phyloP scores from a whole-genome alignment of 2,888 invertebrate species.

The Ormyrus rosae region DNA sequence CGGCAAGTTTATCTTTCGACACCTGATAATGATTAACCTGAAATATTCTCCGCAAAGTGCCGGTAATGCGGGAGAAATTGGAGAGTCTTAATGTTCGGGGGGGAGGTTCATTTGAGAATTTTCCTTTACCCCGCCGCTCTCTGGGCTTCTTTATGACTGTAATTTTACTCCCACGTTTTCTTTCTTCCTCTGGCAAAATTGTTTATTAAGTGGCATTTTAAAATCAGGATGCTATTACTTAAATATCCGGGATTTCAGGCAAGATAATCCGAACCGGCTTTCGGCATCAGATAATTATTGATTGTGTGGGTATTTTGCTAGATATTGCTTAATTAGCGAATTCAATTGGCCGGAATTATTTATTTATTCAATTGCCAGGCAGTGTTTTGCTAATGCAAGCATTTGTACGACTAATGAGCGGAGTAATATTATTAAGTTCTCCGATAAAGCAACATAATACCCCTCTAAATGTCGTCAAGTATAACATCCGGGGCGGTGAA shows the following conservation, averaged over 20 bases:
- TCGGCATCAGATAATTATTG: too few relatives aligned
- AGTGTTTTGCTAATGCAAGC: too few relatives aligned
- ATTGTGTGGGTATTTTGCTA: too few relatives aligned
- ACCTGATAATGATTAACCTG: conserved; percentile 52
- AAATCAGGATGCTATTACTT: background rate
- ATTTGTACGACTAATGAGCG: conserved; percentile 30
- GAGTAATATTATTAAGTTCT: conserved; percentile 37
- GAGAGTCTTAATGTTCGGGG: conserved; percentile 41
- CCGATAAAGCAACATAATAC: conserved; percentile 41
- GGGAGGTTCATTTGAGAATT: conserved; percentile 29
- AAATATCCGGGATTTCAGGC: background rate
- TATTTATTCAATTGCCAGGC: too few relatives aligned
- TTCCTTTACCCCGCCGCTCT: background rate
- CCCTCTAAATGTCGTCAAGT: conserved; percentile 33
- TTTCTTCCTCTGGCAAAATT: conserved; percentile 13
- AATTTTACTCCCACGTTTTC: conserved; percentile 46
- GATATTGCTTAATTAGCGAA: too few relatives aligned
- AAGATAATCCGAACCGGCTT: too few relatives aligned
- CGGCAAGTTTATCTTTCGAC: conserved; percentile 49
- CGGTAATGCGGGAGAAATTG: conserved; percentile 38
- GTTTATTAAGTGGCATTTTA: conserved; percentile 18
- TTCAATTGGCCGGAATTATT: too few relatives aligned
- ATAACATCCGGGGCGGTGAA: background rate
- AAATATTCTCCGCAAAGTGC: conserved; percentile 43
- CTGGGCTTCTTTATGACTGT: conserved; percentile 29